phyloP scores from a whole-genome alignment of 1,140 invertebrate genomes.

The Mercenaria mercenaria region DNA sequence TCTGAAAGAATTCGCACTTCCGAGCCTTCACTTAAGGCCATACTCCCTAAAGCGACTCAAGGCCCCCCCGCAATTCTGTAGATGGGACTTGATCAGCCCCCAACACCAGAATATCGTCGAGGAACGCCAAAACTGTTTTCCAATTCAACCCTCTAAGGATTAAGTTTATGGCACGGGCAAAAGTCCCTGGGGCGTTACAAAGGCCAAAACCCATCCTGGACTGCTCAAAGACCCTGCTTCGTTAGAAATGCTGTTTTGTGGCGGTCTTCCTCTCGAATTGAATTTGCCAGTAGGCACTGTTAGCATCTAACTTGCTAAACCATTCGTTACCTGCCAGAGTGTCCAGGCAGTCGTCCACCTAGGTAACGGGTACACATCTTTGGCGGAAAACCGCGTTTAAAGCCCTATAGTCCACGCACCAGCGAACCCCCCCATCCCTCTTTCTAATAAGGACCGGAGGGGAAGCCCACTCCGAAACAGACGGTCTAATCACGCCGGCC shows the following conservation, averaged over 20 bases:
- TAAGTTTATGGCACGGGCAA: not conserved
- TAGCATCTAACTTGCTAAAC: conserved; percentile 48
- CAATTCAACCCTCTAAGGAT: not conserved
- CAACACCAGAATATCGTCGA: conserved; percentile 21
- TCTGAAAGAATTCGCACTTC: conserved; percentile 65
- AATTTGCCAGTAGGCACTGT: conserved; percentile 35
- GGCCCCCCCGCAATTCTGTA: not conserved
- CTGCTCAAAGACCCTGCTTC: not conserved
- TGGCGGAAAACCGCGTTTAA: not conserved
- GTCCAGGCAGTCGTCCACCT: conserved; percentile 4
- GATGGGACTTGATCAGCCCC: not conserved
- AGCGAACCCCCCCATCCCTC: not conserved
- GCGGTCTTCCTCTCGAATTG: not conserved
- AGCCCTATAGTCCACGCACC: conserved; percentile 8
- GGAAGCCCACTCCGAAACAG: conserved; percentile 45
- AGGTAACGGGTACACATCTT: not conserved
- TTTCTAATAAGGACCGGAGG: conserved; percentile 20
- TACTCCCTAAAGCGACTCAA: conserved; percentile 29
- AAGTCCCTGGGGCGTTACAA: not conserved
- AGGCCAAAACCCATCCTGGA: not conserved
- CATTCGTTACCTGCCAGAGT: not conserved
- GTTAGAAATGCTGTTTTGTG: not conserved
- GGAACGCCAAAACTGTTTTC: conserved; percentile 2
- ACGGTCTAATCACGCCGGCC: conserved; percentile 11
- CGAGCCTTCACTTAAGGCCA: conserved; percentile 62